Evolutionary conservation across 1,140 invertebrate genomes (phyloP).

Genomic region (Aphaenogaster ashmeadi): DNA sequence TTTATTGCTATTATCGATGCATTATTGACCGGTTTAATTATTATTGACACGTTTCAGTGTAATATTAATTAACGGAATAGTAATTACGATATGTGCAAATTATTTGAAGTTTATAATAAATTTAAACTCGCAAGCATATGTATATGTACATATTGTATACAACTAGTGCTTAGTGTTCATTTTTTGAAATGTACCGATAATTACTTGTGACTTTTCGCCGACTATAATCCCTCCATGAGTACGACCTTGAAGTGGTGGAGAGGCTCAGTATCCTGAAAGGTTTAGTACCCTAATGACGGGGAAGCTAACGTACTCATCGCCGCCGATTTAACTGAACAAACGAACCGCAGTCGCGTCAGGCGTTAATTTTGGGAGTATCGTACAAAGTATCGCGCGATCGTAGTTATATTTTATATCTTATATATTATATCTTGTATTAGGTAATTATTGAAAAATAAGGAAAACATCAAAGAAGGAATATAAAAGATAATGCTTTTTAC

Average conservation of each 20-base stretch:
- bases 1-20: constrained; percentile 4
- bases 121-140: not conserved
- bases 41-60: not conserved
- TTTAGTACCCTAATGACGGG: not conserved
- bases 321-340: not conserved
- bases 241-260: not conserved
- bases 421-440: too few relatives aligned
- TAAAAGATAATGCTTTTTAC: too few relatives aligned
- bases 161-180: not conserved
- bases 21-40: constrained; percentile 12
- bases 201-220: not conserved
- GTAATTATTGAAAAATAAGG: too few relatives aligned
- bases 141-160: not conserved
- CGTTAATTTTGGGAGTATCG: not conserved
- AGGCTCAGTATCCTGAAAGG: not conserved
- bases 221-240: not conserved
- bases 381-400: not conserved
- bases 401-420: not conserved
- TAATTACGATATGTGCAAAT: not conserved
- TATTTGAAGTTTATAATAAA: constrained; percentile 11
- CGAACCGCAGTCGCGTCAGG: not conserved
- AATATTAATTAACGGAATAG: constrained; percentile 10
- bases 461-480: too few relatives aligned
- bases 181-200: not conserved
- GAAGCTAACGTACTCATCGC: not conserved